Base-by-base conservation (phyloP, 2,113 vertebrate species). In the Pseudorasbora parva region DNA sequence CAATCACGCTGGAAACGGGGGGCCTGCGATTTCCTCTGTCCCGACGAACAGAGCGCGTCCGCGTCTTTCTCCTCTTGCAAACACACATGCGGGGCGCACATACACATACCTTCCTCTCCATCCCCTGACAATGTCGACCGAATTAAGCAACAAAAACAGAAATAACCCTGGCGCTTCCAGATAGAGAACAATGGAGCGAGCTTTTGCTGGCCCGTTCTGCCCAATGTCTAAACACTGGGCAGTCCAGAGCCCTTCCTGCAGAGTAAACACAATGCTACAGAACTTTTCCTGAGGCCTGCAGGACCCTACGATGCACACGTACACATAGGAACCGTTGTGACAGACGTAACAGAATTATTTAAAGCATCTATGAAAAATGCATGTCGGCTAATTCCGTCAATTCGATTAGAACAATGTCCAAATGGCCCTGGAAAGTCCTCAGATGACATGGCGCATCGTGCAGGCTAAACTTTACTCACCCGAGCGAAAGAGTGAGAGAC, bases 61-160 rank as follows among this genome's bases (percentile, higher is more conserved):
- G 86, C 88, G 79, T 68, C 82, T 59, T 37, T 66, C 78, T 69
- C 71, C 75, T 74, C 45, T 57, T 47, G 51, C 23, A 59, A 68
- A 78, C 82, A 86, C 84, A 85, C 90, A 90, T 75, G 83, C 71
- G 76, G 59, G 27, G 59, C 74, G 84, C 85, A 82, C 83, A 84
- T 86, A 88, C 86, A 89, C 86, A 86, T 85, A 85, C 89, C 85
- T 93, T 93, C 93, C 93, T 93, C 90, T 87, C 88, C 89, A 81
- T 87, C 88, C 90, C 89, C 89, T 87, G 89, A 94, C 93, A 93
- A 93, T 93, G 92, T 94, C 89, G 88, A 91, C 91, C 91, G 89
- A 94, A 94, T 95, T 94, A 94, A 92, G 91, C 91, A 94, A 93
- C 92, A 89, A 92, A 91, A 94, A 93, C 94, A 93, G 93, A 94